Base-by-base conservation (phyloP, 2,797 vertebrate genomes). In the Muscicapa comitata region DNA sequence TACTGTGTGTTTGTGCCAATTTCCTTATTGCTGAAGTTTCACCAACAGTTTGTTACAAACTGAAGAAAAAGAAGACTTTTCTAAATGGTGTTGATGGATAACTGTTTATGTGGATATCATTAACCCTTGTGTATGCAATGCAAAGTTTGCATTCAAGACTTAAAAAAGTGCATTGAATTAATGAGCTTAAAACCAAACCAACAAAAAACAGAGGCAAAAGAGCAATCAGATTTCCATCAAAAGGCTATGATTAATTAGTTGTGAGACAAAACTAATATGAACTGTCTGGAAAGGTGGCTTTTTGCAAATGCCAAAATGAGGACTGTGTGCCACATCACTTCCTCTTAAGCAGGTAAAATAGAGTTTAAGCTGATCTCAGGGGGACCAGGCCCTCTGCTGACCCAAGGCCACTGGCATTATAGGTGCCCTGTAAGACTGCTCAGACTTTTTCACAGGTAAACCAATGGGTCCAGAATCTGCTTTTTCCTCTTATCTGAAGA, bases 401-500 rank as follows among this genome's bases (percentile, higher is more conserved):
- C 88, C 66, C 66, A 48, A 77, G 88, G 59, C 31, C 63, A 79
- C 29, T 11, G 29, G 53, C 25, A 38, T 28, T 28, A 66, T 1
- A 20, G 13, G 26, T 57, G 31, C 9, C n/a, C 54, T 4, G 1
- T 37, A 66, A 70, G 17, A 47, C 71, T 78, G 6, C 25, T 66
- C 29, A 92, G 81, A 33, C 17, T 37, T 33, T 81, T 81, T 66
- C 72, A 28, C 14, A 57, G 67, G 76, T 79, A 78, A 87, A 78
- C 45, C 57, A 77, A 48, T 15, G 28, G 38, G 55, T 89, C 66
- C 59, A 86, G 88, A 95, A 96, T 73, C 68, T 82, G 23, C 51
- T 68, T 84, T 95, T 97, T 83, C 35, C 87, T 94, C 85, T 97
- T 93, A 89, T 86, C 75, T 78, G 81, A 90, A 83, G 38, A 79